These are phyloP conservation scores for Pseudoatta argentina DNA, from an alignment of 1,140 invertebrate species.

Conservation along the genomic window DNA sequence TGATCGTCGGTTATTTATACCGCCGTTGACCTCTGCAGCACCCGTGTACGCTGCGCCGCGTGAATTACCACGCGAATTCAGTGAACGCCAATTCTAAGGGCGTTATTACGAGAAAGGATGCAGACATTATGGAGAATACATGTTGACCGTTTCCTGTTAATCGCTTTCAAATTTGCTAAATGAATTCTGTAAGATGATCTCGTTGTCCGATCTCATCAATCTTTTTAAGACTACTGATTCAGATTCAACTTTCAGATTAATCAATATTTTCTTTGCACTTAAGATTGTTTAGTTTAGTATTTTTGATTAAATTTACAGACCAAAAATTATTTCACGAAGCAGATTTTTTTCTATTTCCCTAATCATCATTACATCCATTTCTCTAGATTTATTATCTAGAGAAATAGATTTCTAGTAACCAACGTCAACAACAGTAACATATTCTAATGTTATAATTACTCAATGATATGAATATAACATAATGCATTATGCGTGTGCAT, in stretches of 20 bases:
- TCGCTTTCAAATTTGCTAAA: conserved; percentile 28
- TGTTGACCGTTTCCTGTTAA: conserved; percentile 11
- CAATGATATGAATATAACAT: too few relatives aligned
- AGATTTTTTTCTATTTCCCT: too few relatives aligned
- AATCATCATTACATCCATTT: neutral
- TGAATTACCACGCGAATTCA: conserved; percentile 73
- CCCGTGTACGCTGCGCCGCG: conserved; percentile 23
- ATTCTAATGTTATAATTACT: too few relatives aligned
- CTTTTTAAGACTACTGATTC: neutral
- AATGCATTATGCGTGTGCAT: too few relatives aligned
- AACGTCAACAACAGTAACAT: too few relatives aligned
- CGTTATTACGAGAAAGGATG: conserved; percentile 50
- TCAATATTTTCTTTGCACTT: neutral
- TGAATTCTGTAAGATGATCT: neutral
- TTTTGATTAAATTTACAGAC: neutral
- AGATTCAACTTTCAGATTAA: neutral
- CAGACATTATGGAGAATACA: conserved; percentile 63
- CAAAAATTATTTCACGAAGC: too few relatives aligned
- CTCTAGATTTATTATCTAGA: neutral
- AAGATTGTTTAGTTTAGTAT: neutral
- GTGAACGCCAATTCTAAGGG: conserved; percentile 59
- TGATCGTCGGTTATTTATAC: conserved; percentile 76
- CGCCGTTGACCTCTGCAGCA: conserved; percentile 49
- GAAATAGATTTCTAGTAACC: too few relatives aligned
- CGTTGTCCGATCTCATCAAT: neutral